A percentile compares a stretch with the other conserved stretches of the same genome.
These are phyloP conservation scores for Trialeurodes vaporariorum DNA, from an alignment of 1,140 invertebrate genomes.

Conservation along the genomic window DNA sequence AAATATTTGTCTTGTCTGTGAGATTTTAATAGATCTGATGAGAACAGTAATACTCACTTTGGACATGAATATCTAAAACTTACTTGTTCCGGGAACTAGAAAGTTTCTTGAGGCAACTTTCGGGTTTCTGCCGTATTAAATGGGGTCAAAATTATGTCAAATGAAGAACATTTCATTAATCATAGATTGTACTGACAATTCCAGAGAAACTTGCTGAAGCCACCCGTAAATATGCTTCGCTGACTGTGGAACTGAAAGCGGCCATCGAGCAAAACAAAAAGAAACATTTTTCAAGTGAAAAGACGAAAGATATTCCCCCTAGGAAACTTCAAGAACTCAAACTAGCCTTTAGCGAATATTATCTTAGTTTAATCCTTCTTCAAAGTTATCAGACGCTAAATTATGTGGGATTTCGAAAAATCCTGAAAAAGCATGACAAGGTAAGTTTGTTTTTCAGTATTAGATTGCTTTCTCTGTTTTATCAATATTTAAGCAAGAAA, in stretches of 20 bases:
- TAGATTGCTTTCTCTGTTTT: too few relatives aligned
- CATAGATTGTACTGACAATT: too few relatives aligned
- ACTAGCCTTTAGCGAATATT: constrained; percentile 85
- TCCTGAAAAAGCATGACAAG: constrained; percentile 91
- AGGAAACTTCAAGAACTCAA: constrained; percentile 74
- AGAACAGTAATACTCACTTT: too few relatives aligned
- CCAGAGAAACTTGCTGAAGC: constrained; percentile 78
- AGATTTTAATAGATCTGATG: too few relatives aligned
- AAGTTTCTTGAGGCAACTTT: too few relatives aligned
- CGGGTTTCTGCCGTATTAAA: too few relatives aligned
- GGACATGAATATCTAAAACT: too few relatives aligned
- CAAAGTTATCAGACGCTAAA: constrained; percentile 71
- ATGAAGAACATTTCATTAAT: too few relatives aligned
- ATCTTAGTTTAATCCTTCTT: constrained; percentile 68
- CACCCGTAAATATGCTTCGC: constrained; percentile 60
- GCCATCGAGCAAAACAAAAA: constrained; percentile 5
- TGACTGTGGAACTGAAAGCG: constrained; percentile 55
- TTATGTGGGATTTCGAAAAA: constrained; percentile 85
- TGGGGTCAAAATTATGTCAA: too few relatives aligned
- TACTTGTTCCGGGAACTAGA: too few relatives aligned
- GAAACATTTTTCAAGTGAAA: constrained; percentile 31
- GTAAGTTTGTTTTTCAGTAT: constrained; percentile 36
- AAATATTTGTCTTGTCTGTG: too few relatives aligned
- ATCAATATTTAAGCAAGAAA: too few relatives aligned
- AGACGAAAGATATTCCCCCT: constrained; percentile 41